Evolutionary conservation across 1,140 invertebrate genomes (phyloP), one percentile per base, ranked within the genome.

Genomic region (Neodiprion fabricii): DNA sequence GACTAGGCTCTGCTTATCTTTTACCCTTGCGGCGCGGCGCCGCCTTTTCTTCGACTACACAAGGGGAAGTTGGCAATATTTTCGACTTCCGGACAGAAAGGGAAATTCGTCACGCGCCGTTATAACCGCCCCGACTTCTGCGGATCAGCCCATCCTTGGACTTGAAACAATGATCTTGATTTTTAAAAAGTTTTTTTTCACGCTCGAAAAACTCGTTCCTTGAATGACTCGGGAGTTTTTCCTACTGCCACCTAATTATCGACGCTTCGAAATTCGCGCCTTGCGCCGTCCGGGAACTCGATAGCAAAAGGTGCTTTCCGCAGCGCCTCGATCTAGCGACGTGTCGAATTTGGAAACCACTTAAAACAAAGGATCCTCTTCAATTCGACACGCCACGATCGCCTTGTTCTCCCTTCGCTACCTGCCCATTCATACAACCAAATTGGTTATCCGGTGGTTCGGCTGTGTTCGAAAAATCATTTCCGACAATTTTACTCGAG

Each of bases 1-100:
- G 80, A 81, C 72, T 79, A 75, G 81, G 84, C 82, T 85, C 84
- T 85, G 84, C 87, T 89, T 88, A 88, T 89, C 87, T 87, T 76
- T 73, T 67, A 67, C 72, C 23, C 65, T 70, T 72, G 48, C 21
- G 28, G 66, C 70, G 76, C 49, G 68, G 76, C 74, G 65, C 67
- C 40, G 53, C 69, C 74, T 73, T 71, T 53, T 73, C 80, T 72
- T 76, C 73, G 77, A 78, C 78, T 47, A 76, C 72, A 71, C 70
- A 47, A 21, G 75, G 78, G 85, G 83, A 86, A 87, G 83, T 85
- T 82, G 82, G 77, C 80, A 86, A 87, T 87, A 88, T 87, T 85
- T 85, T 83, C 79, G 78, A 84, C 86, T 86, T 86, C 84, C 84
- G 80, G 78, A 66, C 72, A 77, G 77, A 75, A 80, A 83, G 68